These are phyloP conservation scores for Asarcornis scutulata DNA, from an alignment of 2,113 vertebrate genomes.

Conservation along the genomic window DNA sequence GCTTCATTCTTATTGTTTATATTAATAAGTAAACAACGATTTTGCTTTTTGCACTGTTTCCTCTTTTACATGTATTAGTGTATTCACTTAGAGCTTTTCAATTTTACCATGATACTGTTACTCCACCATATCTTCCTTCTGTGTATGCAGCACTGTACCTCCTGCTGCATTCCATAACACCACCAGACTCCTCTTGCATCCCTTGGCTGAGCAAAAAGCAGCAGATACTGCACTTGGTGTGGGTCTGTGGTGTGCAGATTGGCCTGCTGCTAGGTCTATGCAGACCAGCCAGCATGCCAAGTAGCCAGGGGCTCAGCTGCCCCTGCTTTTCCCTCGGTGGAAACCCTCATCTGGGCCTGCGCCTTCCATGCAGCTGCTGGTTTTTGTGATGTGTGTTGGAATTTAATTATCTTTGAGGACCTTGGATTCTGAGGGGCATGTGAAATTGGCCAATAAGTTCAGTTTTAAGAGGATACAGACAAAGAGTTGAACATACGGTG, in stretches of 20 bases:
- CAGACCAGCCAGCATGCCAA: not conserved
- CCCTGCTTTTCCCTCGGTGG: not conserved
- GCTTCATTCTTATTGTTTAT: not conserved
- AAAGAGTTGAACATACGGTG: not conserved
- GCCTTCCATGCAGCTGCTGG: not conserved
- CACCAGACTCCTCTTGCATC: rapidly evolving
- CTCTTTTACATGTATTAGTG: not conserved
- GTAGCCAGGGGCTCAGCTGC: not conserved
- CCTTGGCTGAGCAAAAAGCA: not conserved
- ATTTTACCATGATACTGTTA: not conserved
- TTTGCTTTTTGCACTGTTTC: not conserved
- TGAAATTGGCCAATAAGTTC: not conserved
- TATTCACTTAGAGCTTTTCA: not conserved
- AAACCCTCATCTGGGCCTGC: not conserved
- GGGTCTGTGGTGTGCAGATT: rapidly evolving
- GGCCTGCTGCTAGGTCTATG: not conserved
- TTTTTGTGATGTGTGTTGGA: not conserved
- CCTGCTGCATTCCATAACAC: not conserved
- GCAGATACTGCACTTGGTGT: not conserved
- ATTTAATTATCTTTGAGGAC: not conserved
- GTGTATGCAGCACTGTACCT: not conserved
- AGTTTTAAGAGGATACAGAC: not conserved
- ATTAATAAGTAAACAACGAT: not conserved
- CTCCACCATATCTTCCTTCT: not conserved
- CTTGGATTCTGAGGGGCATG: not conserved